Conservation (phyloP, 2,888 invertebrate genomes). For the Euplexia lucipara region DNA sequence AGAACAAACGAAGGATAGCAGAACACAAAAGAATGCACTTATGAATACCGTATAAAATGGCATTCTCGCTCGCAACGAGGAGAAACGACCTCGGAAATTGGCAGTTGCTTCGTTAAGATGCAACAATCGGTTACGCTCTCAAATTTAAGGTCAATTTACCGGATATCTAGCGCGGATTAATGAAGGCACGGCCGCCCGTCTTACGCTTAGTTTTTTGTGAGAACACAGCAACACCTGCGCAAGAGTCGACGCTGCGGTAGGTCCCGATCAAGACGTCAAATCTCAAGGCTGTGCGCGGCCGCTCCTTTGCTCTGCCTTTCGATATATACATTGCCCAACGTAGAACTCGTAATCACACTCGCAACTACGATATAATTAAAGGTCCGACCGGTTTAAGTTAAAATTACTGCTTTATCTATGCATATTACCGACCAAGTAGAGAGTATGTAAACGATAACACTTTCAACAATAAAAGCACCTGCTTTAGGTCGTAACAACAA, state of each 20-base stretch:
- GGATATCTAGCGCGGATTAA: conserved; percentile 79
- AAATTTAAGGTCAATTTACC: conserved; percentile 80
- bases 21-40: conserved; percentile 52
- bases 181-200: conserved; percentile 83
- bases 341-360: conserved; percentile 78
- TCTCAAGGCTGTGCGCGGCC: conserved; percentile 86
- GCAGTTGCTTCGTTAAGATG: conserved; percentile 45
- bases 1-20: conserved; percentile 34
- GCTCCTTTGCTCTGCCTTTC: conserved; percentile 80
- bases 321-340: conserved; percentile 85
- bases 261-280: conserved; percentile 91
- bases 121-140: conserved; percentile 63
- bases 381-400: conserved; percentile 54
- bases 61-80: conserved; percentile 29
- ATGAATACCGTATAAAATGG: conserved; percentile 58
- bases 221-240: conserved; percentile 86
- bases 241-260: conserved; percentile 88
- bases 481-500: conserved; percentile 42
- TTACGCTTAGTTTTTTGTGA: conserved; percentile 87
- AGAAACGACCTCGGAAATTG: conserved; percentile 44
- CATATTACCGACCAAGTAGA: conserved; percentile 18
- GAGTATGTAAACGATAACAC: conserved; percentile 22
- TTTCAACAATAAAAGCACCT: conserved; percentile 42
- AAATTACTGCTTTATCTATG: conserved; percentile 51
- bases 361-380: conserved; percentile 75